Conservation (phyloP, 2,888 invertebrate genomes). For the Dicyrtomina minuta region DNA sequence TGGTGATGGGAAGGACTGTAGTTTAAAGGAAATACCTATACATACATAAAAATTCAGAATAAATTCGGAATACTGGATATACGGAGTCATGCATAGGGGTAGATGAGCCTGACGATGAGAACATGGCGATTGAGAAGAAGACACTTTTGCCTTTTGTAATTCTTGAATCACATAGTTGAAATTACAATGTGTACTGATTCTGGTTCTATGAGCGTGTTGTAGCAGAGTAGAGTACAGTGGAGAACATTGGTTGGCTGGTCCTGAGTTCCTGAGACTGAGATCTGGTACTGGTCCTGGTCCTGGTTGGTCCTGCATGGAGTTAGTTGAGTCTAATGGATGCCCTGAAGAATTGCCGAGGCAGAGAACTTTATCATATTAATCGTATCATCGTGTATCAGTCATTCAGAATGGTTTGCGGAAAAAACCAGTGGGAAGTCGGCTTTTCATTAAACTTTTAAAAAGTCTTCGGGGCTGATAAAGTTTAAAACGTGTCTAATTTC, state of each 20-base stretch:
- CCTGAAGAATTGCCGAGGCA: slow-evolving; percentile 35
- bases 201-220: background rate
- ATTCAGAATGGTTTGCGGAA: slow-evolving; percentile 42
- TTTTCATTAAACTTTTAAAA: slow-evolving; percentile 47
- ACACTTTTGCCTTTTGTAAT: slow-evolving; percentile 27
- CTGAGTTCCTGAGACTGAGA: too few relatives aligned
- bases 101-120: slow-evolving; percentile 2
- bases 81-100: too few relatives aligned
- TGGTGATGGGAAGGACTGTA: background rate
- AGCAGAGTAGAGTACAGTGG: background rate
- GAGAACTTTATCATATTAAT: slow-evolving; percentile 45
- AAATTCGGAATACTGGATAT: too few relatives aligned
- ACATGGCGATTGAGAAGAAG: slow-evolving; percentile 12
- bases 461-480: slow-evolving; percentile 45
- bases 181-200: background rate
- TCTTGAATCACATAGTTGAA: slow-evolving; percentile 20
- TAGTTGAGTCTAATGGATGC: slow-evolving; percentile 35
- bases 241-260: too few relatives aligned
- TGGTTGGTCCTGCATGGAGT: background rate
- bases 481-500: slow-evolving; percentile 48
- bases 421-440: slow-evolving; percentile 43
- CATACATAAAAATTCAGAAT: too few relatives aligned
- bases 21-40: too few relatives aligned
- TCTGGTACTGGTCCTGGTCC: background rate
- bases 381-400: slow-evolving; percentile 44